Evolutionary conservation across 2,888 invertebrate species (phyloP), one percentile per base, ranked within the genome.

Genomic region (Anorthoa munda): DNA sequence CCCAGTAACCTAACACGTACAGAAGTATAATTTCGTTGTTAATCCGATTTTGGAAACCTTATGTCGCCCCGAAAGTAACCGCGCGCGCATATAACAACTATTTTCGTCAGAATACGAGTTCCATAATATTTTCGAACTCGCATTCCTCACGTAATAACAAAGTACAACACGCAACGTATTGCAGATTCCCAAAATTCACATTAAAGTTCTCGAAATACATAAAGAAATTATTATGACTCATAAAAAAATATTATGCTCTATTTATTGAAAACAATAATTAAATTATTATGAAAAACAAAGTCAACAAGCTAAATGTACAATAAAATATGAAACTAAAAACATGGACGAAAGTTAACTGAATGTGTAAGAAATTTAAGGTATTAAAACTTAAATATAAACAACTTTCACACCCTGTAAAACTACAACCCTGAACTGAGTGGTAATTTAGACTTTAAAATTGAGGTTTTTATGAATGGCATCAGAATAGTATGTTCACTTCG

Each of bases 291-390:
- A 95, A 95, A 93, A 95, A 94, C 93, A 93, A 75, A 93, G 92
- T 94, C 93, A 96, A 94, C 94, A 89, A 92, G 89, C 91, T 93
- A 93, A 93, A 94, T 93, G 90, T 90, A 93, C 92, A 92, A 93
- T 96, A 95, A 95, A 95, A 95, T 95, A 96, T 95, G 92, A 90
- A 95, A 95, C 93, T 94, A 94, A 95, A 94, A 96, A 95, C 95
- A 94, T 95, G 96, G 95, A 96, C 95, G 95, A 93, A 94, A 93
- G 89, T 91, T 91, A 89, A 94, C 92, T 94, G 95, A 95, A 95
- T 94, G 93, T 94, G 94, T 93, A 93, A 93, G 92, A 95, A 93
- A 90, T 90, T 89, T 84, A 92, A 90, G 89, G 85, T 88, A 89
- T 84, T 89, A 90, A 92, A 91, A 93, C 91, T 92, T 93, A 93